Conservation (phyloP, 2,797 vertebrate species). For the Octomys mimax region DNA sequence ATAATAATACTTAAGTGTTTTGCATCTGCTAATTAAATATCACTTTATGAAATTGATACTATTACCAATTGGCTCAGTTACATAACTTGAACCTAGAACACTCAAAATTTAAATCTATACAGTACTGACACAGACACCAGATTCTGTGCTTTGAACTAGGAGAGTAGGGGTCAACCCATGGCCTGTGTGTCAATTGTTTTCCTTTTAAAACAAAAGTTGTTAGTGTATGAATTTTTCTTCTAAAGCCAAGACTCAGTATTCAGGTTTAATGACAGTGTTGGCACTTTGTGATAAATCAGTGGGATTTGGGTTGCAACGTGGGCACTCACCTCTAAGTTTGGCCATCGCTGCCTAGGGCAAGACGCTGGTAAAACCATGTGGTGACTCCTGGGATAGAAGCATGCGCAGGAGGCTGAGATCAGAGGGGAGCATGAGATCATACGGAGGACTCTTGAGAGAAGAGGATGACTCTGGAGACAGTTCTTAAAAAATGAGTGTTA, state of each 20-base stretch:
- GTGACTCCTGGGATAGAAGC: constrained; percentile 31
- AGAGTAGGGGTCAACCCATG: background rate
- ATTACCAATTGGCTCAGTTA: background rate
- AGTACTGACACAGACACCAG: background rate
- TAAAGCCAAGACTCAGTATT: background rate
- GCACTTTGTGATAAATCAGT: background rate
- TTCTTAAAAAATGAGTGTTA: background rate
- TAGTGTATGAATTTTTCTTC: background rate
- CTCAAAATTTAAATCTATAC: constrained; percentile 29
- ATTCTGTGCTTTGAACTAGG: background rate
- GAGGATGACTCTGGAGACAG: constrained; percentile 2
- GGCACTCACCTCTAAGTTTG: background rate
- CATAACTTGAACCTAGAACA: background rate
- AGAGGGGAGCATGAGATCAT: constrained; percentile 67
- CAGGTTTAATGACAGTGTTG: background rate
- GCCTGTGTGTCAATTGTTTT: background rate
- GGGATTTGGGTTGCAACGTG: background rate
- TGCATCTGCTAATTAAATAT: background rate
- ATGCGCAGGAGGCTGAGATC: constrained; percentile 22
- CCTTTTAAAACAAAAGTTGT: background rate
- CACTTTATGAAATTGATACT: background rate
- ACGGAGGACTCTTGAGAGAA: constrained; percentile 17
- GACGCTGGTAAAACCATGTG: constrained; percentile 31
- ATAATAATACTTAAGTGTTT: constrained; percentile 14
- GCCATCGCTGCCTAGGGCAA: background rate